Base-by-base conservation (phyloP, 2,888 invertebrate genomes). In the Xanthorhoe spadicearia region DNA sequence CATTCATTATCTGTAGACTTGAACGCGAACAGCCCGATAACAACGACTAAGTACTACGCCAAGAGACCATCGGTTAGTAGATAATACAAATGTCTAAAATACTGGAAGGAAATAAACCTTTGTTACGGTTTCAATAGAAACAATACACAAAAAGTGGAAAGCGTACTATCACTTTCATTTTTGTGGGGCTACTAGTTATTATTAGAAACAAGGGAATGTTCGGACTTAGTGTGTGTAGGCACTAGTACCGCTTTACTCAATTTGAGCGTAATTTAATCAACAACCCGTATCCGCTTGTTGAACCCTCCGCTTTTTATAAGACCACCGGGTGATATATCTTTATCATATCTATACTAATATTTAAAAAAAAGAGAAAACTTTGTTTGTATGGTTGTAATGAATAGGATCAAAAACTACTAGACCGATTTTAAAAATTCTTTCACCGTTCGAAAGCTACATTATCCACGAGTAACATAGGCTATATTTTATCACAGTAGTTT, bases 211-310 rank as follows among this genome's bases (percentile, higher is more conserved):
- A 66, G 65, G 70, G 70, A 70, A 71, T 66, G 67, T 56, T 54
- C 43, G 62, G 63, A 57, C 35, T 46, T 51, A 65, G 71, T 60
- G 23, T 73, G 69, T 66, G 46, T 35, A 28, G 50, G 7, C 70
- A 49, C 58, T 69, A 64, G 65, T 46, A 32, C 65, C 59, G 66
- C 55, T 80, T 83, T 79, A 81, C 81, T 77, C 80, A 72, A 78
- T 80, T 76, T 71, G 69, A 68, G 73, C 71, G 79, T 87, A 86
- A 87, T 90, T 89, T 80, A 90, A 90, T 89, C 85, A 87, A 81
- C 72, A 73, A 78, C 88, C 89, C 89, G 88, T 89, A 89, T 90
- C 87, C 85, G 82, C 77, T 78, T 51, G 71, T 68, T 67, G 74
- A 74, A 79, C 83, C 84, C 82, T 79, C 77, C 78, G 73, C 60